phyloP scores from a whole-genome alignment of 2,888 invertebrate genomes.

The Cryptus armator region DNA sequence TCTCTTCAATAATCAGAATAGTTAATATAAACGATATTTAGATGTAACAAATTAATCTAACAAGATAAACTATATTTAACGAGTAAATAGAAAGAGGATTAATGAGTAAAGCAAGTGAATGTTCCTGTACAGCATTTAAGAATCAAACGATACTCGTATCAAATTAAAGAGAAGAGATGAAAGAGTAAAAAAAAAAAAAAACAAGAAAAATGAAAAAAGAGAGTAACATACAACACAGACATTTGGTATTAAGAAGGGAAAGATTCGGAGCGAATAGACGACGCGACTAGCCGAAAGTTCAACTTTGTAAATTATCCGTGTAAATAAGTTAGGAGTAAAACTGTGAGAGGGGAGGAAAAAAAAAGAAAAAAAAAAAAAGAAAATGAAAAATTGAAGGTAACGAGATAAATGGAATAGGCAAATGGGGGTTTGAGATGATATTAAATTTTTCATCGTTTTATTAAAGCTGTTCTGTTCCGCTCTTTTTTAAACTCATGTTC shows the following conservation, averaged over 20 bases:
- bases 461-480: constrained; percentile 33
- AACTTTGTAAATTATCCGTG: constrained; percentile 81
- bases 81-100: constrained; percentile 71
- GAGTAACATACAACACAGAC: constrained; percentile 54
- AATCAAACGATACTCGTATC: constrained; percentile 82
- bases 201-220: constrained; percentile 38
- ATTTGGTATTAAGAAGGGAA: constrained; percentile 70
- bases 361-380: constrained; percentile 55
- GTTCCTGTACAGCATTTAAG: constrained; percentile 85
- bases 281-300: constrained; percentile 76
- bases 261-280: constrained; percentile 62
- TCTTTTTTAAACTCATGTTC: constrained; percentile 63
- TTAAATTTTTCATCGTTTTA: neutral
- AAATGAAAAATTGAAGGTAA: constrained; percentile 43
- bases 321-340: constrained; percentile 78
- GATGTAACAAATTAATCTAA: constrained; percentile 78
- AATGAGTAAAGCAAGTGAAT: constrained; percentile 80
- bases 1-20: constrained; percentile 71
- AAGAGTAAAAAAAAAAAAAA: constrained; percentile 38
- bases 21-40: constrained; percentile 71
- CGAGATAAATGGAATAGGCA: constrained; percentile 37
- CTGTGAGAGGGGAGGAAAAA: constrained; percentile 58
- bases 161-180: constrained; percentile 64
- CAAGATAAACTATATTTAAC: constrained; percentile 75
- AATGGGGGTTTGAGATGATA: constrained; percentile 29